Conservation (phyloP, 1,140 invertebrate species). For the Linepithema humile region DNA sequence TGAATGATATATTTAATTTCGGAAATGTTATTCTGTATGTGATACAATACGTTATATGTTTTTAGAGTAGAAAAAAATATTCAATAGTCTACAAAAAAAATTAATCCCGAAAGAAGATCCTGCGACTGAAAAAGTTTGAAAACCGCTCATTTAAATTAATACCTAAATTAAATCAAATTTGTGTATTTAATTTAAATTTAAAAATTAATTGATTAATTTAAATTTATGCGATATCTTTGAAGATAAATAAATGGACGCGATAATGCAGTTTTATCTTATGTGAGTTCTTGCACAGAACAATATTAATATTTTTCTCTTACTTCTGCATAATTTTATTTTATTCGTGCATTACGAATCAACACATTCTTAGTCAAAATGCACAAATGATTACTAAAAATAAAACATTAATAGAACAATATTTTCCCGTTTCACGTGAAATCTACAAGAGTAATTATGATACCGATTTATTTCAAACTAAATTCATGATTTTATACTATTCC, state of each 20-base stretch:
- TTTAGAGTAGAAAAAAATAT: not conserved
- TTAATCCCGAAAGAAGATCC: not conserved
- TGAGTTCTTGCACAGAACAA: not conserved
- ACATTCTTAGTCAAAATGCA: not conserved
- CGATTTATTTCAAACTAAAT: not conserved
- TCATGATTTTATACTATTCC: not conserved
- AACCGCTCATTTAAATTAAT: too few relatives aligned
- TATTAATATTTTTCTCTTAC: too few relatives aligned
- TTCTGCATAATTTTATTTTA: not conserved
- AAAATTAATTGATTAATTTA: too few relatives aligned
- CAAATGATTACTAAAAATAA: conserved; percentile 5
- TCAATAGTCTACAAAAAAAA: not conserved
- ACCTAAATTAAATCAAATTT: too few relatives aligned
- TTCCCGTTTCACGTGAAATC: not conserved
- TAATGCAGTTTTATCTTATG: not conserved
- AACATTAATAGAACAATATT: not conserved
- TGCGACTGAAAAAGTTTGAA: not conserved
- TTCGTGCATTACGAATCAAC: not conserved
- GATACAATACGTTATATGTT: not conserved
- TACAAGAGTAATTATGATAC: not conserved
- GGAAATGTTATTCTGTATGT: not conserved
- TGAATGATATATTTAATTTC: not conserved
- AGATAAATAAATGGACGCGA: not conserved
- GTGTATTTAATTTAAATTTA: too few relatives aligned
- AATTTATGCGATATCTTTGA: not conserved